Base-by-base conservation (phyloP, 2,888 invertebrate genomes). In the Electrophaes corylata region DNA sequence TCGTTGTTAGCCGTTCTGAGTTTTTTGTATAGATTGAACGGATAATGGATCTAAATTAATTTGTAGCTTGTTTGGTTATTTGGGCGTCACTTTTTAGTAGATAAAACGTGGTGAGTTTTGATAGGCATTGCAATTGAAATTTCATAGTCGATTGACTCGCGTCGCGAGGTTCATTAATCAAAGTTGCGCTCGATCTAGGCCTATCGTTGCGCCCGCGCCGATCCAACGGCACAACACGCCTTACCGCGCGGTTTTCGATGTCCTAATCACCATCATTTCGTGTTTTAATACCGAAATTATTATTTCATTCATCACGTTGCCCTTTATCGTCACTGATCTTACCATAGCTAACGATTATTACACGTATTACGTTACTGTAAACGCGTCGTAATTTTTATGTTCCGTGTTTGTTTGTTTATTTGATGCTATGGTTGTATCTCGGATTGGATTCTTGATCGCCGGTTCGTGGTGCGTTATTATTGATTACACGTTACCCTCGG, bases 231-330 rank as follows among this genome's bases (percentile, higher is more conserved):
- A 71, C 66, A 76, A 65, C 71, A 81, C 82, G 84, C 78, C 82
- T 72, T 76, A 71, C 65, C 78, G 76, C 81, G 78, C 78, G 72
- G 73, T 70, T 67, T 66, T 69, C 66, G 66, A 70, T 70, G 62
- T 72, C 78, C 75, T 85, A 88, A 88, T 89, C 84, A 83, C 76
- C 77, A 73, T 83, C 83, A 81, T 85, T 79, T 77, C 71, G 60
- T 80, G 79, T 84, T 86, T 83, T 81, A 84, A 85, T 84, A 88
- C 82, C 83, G 70, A 81, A 86, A 88, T 86, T 83, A 84, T 84
- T 83, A 81, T 85, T 88, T 84, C 86, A 88, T 91, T 89, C 86
- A 89, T 88, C 86, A 86, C 82, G 79, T 70, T 76, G 73, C 81
- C 78, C 72, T 85, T 86, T 87, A 90, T 88, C 88, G 84, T 85